These are phyloP conservation scores for Tanytarsus gracilentus DNA, from an alignment of 2,888 invertebrate genomes.

Conservation along the genomic window DNA sequence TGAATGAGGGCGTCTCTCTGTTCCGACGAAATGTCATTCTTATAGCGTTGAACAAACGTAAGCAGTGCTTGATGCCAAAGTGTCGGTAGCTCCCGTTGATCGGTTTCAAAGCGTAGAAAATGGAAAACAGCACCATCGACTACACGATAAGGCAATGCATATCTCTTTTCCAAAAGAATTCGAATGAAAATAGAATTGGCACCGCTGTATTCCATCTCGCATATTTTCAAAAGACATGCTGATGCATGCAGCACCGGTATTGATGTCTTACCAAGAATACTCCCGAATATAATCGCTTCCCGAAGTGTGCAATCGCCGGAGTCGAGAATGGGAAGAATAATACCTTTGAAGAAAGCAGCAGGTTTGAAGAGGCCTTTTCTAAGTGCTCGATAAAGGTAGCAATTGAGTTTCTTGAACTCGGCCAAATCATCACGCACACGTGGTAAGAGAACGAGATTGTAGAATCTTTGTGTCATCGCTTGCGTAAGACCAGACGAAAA, in stretches of 20 bases:
- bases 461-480: constrained; percentile 93
- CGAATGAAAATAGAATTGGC: constrained; percentile 92
- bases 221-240: constrained; percentile 88
- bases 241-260: constrained; percentile 93
- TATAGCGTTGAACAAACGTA: constrained; percentile 91
- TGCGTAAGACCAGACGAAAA: constrained; percentile 96
- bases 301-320: constrained; percentile 87
- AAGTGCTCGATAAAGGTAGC: constrained; percentile 90
- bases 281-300: constrained; percentile 92
- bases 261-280: constrained; percentile 80
- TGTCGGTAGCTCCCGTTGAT: constrained; percentile 78
- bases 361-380: constrained; percentile 92
- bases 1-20: constrained; percentile 80
- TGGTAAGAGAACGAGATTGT: constrained; percentile 85
- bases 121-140: constrained; percentile 92
- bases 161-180: constrained; percentile 93
- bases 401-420: constrained; percentile 91
- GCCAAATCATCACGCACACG: constrained; percentile 88
- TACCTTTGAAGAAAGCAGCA: constrained; percentile 95
- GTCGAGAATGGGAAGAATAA: constrained; percentile 61
- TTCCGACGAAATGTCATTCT: constrained; percentile 86
- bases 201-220: constrained; percentile 95
- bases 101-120: constrained; percentile 83
- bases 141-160: constrained; percentile 90
- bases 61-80: constrained; percentile 95